Base-by-base conservation (phyloP, 2,888 invertebrate genomes). In the Andrena praecox region DNA sequence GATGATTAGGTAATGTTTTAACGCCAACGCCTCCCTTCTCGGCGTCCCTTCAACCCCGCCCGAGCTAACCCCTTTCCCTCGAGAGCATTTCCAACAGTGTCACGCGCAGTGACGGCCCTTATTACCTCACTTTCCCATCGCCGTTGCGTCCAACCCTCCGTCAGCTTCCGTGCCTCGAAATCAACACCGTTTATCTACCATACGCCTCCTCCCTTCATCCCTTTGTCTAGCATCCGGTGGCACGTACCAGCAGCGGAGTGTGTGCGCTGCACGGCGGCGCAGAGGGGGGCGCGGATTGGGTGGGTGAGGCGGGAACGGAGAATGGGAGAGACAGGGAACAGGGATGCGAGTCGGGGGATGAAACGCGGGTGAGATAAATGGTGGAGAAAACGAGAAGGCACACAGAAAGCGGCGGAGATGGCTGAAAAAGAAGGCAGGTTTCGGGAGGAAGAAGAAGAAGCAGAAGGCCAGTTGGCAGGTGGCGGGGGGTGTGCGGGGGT, bases 401-500 rank as follows among this genome's bases (percentile, higher is more conserved):
- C 52, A 3, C 56, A 16, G 20, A 31, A 20, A 20, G 10, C 54
- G 20, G 69, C 7, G 16, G 52, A 48, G 50, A 60, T 60, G 69
- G 52, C 52, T 6, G 59, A 64, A 35, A 33, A 16, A 20, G 56
- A 29, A 8, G 8, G 29, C n/a, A 48, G n/a, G 24, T n/a, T 63
- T 10, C 8, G 33, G 20, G 20, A 20, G 20, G 20, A 20, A 20
- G 20, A 31, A 27, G 52, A 52, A 62, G 42, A 48, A 35, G 33
- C 4, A 54, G 48, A 71, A 52, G 70, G 59, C 42, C 31, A 35
- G 66, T 73, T 64, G 56, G 10, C 7, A 6, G 50, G 12, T 16
- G 50, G n/a, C 35, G 35, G 35, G 52, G 74, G 66, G 79, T 73
- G 76, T 67, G 68, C 71, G 86, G 87, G 89, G 89, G 90, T 90